These are phyloP conservation scores for Cylloceria caligata DNA, from an alignment of 2,888 invertebrate genomes.

Conservation along the genomic window DNA sequence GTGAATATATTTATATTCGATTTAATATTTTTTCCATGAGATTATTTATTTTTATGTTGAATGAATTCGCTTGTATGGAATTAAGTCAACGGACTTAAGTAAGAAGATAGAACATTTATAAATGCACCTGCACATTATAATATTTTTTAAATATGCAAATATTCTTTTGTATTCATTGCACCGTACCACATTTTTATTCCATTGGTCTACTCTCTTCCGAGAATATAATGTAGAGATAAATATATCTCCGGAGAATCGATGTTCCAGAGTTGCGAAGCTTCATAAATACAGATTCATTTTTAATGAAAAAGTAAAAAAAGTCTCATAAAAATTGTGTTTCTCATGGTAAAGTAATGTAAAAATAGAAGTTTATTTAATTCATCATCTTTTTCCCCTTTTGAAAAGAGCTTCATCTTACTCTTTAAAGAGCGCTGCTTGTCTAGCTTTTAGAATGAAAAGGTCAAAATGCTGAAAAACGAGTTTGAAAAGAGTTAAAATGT, in stretches of 20 bases:
- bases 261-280: not conserved
- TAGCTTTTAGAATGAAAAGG: slow-evolving; percentile 6
- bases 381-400: not conserved
- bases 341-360: not conserved
- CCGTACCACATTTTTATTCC: no score
- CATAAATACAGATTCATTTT: not conserved
- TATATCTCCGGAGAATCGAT: not conserved
- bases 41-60: no score
- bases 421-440: not conserved
- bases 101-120: no score
- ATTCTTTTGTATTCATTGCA: no score
- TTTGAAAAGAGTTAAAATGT: not conserved
- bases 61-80: no score
- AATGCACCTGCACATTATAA: no score
- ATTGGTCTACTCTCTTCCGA: no score
- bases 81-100: no score
- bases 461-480: not conserved
- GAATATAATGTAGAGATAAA: not conserved
- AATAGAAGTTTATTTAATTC: not conserved
- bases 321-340: not conserved
- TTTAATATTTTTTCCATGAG: no score
- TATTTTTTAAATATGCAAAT: no score
- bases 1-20: not conserved
- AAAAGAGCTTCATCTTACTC: not conserved
- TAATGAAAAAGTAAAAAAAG: not conserved